phyloP scores from a whole-genome alignment of 1,140 invertebrate species.

The Drosophila tani region DNA sequence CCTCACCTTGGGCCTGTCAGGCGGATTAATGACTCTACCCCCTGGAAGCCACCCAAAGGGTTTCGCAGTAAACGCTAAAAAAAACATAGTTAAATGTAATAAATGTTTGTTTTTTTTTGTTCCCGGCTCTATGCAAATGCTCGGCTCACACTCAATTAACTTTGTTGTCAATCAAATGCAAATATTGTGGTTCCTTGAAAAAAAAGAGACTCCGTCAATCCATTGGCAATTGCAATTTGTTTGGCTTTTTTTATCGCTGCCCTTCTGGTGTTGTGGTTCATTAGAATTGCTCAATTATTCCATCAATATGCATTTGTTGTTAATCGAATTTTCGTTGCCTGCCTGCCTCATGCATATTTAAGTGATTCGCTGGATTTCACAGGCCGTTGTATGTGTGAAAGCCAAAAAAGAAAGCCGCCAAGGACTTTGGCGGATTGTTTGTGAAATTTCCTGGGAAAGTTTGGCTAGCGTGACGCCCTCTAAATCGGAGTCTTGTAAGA shows the following conservation, averaged over 20 bases:
- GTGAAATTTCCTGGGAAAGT: conserved; percentile 71
- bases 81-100: conserved; percentile 74
- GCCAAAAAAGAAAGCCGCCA: conserved; percentile 14
- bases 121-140: conserved; percentile 63
- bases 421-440: conserved; percentile 21
- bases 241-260: conserved; percentile 31
- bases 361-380: conserved; percentile 42
- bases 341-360: conserved; percentile 76
- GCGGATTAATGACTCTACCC: conserved; percentile 60
- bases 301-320: conserved; percentile 82
- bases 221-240: conserved; percentile 67
- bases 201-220: conserved; percentile 10
- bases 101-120: conserved; percentile 73
- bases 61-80: conserved; percentile 18
- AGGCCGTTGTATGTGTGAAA: conserved; percentile 22
- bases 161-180: conserved; percentile 83
- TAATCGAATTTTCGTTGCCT: conserved; percentile 70
- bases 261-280: conserved; percentile 68
- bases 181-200: conserved; percentile 71
- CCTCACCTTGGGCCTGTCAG: conserved; percentile 44
- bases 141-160: conserved; percentile 75
- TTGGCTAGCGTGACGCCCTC: conserved; percentile 60
- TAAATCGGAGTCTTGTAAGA: conserved; percentile 12
- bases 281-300: conserved; percentile 84
- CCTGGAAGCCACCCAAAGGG: conserved; percentile 42